phyloP scores from a whole-genome alignment of 2,113 vertebrate genomes.

The Engystomops pustulosus region DNA sequence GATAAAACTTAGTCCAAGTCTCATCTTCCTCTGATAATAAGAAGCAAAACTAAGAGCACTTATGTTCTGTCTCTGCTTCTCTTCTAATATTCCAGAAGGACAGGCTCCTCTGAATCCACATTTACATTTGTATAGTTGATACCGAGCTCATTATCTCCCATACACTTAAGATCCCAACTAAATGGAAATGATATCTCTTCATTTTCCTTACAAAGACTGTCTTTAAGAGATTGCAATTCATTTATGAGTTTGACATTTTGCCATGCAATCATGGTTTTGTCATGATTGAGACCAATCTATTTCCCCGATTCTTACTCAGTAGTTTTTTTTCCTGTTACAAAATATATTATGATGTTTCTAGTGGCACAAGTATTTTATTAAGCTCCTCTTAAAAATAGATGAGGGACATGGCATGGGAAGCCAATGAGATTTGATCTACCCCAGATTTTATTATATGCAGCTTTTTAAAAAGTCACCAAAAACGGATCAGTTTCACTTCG shows the following conservation, averaged over 20 bases:
- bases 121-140: conserved; percentile 63
- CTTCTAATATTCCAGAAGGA: conserved; percentile 47
- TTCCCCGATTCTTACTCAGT: no score
- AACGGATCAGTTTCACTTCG: no score
- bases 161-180: conserved; percentile 48
- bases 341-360: no score
- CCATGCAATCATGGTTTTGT: no score
- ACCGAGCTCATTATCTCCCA: conserved; percentile 49
- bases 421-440: no score
- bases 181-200: conserved; percentile 46
- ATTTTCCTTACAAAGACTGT: conserved; percentile 10
- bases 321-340: no score
- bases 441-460: no score
- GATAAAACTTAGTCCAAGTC: conserved; percentile 70
- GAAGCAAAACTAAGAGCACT: conserved; percentile 56
- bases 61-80: conserved; percentile 58
- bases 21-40: conserved; percentile 57
- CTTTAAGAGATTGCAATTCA: neutral
- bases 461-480: no score
- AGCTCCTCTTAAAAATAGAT: no score
- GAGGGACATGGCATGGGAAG: no score
- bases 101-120: conserved; percentile 37
- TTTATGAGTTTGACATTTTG: conserved; percentile 26
- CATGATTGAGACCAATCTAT: no score
- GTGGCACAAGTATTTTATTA: no score